A percentile compares a stretch with the other conserved stretches of the same genome.
Evolutionary conservation across 1,140 invertebrate genomes (phyloP).

Genomic region (Drosophila eugracilis): DNA sequence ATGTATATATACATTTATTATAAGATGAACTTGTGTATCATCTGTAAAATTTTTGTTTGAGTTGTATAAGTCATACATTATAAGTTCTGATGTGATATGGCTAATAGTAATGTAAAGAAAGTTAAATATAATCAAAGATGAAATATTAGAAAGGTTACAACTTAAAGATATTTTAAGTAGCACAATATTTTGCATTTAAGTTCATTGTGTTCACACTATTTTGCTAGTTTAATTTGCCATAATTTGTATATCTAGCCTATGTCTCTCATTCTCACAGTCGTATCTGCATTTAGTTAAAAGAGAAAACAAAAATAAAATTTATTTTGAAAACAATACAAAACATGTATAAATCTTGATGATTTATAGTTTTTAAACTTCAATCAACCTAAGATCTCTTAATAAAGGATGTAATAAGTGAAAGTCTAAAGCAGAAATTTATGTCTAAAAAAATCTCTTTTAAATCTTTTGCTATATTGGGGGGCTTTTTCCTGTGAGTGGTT

Average conservation of each 20-base stretch:
- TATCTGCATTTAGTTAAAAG: constrained; percentile 25
- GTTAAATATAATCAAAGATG: constrained; percentile 4
- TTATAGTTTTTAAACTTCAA: background rate
- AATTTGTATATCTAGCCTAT: background rate
- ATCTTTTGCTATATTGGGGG: background rate
- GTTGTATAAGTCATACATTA: constrained; percentile 51
- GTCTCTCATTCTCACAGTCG: no score
- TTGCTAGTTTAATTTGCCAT: constrained; percentile 15
- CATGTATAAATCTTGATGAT: constrained; percentile 4
- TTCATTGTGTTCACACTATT: no score
- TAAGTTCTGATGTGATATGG: constrained; percentile 70
- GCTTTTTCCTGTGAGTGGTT: background rate
- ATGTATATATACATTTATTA: constrained; percentile 21
- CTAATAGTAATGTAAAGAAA: constrained; percentile 40
- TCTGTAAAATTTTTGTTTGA: constrained; percentile 33
- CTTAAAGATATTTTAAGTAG: constrained; percentile 47
- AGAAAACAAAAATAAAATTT: constrained; percentile 8
- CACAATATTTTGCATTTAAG: constrained; percentile 36
- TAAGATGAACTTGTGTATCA: constrained; percentile 43
- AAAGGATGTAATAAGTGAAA: no score
- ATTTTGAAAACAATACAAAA: constrained; percentile 6
- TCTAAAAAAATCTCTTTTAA: no score
- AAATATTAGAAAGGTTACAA: constrained; percentile 25
- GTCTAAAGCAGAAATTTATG: no score
- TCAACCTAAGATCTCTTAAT: background rate